Conservation (phyloP, 2,113 vertebrate genomes). For the Formicarius rufipectus region DNA sequence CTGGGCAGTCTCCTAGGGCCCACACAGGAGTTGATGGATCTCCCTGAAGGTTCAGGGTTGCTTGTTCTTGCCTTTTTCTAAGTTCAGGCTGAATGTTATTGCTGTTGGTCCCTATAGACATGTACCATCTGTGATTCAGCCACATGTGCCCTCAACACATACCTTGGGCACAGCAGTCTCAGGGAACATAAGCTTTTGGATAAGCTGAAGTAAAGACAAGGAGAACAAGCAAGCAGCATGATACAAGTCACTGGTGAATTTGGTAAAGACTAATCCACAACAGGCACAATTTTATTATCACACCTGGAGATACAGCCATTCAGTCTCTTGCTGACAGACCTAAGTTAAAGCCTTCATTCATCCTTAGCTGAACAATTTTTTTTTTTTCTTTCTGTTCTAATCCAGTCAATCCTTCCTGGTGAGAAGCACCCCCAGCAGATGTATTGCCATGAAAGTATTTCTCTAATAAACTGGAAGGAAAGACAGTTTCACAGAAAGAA, state of each 20-base stretch:
- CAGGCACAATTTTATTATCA: not conserved
- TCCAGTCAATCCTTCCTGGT: not conserved
- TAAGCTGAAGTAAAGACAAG: not conserved
- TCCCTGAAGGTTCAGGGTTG: not conserved
- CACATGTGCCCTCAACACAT: not conserved
- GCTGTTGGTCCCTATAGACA: not conserved
- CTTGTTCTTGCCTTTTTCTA: not conserved
- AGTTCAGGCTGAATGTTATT: not conserved
- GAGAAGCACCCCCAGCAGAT: not conserved
- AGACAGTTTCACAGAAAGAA: not conserved
- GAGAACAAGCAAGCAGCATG: not conserved
- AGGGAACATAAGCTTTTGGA: not conserved
- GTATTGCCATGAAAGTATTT: not conserved
- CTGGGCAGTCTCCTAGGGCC: not conserved
- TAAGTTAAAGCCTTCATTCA: not conserved
- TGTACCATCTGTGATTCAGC: not conserved
- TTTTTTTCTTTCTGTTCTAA: not conserved
- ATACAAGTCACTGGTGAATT: not conserved
- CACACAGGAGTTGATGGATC: no score
- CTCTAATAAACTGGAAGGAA: not conserved
- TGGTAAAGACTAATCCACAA: not conserved
- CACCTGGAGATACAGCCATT: not conserved
- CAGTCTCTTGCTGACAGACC: not conserved
- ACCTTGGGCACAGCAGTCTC: not conserved
- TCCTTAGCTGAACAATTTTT: not conserved